These are phyloP conservation scores for Ammodramus savannarum DNA, from an alignment of 2,113 vertebrate genomes.

Conservation along the genomic window DNA sequence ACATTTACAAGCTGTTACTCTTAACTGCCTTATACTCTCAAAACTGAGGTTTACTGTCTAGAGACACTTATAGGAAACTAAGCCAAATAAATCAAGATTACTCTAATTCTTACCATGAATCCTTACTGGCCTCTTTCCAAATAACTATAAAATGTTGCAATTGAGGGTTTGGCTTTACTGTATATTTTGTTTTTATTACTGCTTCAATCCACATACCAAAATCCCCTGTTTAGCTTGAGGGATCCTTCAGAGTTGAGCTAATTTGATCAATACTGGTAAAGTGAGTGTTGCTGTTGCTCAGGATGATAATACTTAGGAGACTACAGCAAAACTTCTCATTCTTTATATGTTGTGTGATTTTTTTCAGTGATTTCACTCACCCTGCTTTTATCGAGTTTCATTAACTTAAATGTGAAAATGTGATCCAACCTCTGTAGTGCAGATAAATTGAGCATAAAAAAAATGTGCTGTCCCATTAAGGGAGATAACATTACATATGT, in stretches of 20 bases:
- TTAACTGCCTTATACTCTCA: neutral
- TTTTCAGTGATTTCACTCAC: neutral
- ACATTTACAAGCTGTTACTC: neutral
- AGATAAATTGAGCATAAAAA: neutral
- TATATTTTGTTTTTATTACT: neutral
- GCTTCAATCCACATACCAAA: neutral
- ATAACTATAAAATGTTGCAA: neutral
- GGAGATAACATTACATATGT: neutral
- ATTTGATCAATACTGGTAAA: neutral
- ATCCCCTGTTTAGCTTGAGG: neutral
- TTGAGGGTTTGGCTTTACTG: neutral
- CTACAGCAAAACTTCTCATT: neutral
- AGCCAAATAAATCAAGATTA: constrained; percentile 2
- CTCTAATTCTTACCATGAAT: neutral
- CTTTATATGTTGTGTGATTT: neutral
- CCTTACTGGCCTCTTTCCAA: neutral
- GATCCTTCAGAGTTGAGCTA: neutral
- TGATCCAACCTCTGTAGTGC: neutral
- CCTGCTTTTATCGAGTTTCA: neutral
- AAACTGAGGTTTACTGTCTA: neutral
- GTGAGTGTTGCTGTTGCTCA: neutral
- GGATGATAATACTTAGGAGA: neutral
- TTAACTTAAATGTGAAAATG: neutral
- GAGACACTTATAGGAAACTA: neutral
- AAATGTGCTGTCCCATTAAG: neutral